phyloP scores from a whole-genome alignment of 2,113 vertebrate genomes.

The Ciconia stormi region DNA sequence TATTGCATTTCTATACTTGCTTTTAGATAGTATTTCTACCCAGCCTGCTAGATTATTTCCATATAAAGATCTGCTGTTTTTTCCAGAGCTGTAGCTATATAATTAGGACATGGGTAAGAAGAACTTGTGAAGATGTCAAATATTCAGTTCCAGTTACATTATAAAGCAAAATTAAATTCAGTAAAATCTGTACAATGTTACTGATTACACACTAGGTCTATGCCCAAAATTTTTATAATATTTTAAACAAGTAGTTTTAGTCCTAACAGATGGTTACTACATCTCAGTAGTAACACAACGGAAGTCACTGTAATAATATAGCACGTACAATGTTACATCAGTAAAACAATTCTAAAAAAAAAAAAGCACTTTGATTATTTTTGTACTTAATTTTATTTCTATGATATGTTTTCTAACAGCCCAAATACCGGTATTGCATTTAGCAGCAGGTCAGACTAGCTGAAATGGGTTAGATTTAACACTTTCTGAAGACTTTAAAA shows the following conservation, averaged over 20 bases:
- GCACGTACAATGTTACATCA: neutral
- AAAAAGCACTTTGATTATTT: neutral
- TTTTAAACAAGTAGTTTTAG: neutral
- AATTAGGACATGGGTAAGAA: neutral
- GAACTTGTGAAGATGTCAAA: neutral
- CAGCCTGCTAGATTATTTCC: neutral
- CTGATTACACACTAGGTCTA: neutral
- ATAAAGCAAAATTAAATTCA: neutral
- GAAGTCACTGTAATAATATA: neutral
- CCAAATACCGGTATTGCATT: neutral
- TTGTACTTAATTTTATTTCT: neutral
- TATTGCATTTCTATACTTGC: neutral
- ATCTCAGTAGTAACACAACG: neutral
- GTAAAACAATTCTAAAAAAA: neutral
- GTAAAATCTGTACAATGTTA: neutral
- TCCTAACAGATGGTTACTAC: neutral
- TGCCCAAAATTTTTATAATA: neutral
- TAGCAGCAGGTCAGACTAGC: neutral
- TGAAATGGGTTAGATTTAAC: neutral
- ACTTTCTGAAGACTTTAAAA: neutral
- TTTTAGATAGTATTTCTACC: neutral
- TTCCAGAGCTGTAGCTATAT: neutral
- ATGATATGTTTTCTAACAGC: neutral
- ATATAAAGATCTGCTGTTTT: neutral
- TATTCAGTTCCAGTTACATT: neutral